Percentiles rank a stretch among this genome's conserved stretches.
Conservation (phyloP, 1,140 invertebrate genomes). For the Fopius arisanus region DNA sequence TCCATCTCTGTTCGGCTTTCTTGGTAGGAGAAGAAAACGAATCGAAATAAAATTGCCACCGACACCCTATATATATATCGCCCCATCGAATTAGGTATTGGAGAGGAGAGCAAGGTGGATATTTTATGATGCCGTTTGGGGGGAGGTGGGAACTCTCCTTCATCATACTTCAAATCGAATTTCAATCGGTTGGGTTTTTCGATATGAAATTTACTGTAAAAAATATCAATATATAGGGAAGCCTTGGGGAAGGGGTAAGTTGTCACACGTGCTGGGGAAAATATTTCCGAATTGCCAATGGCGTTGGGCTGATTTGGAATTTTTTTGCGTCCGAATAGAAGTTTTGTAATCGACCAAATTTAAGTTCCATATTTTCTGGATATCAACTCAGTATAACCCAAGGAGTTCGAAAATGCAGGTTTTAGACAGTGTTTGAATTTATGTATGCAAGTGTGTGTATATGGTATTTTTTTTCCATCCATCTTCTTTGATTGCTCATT, state of each 20-base stretch:
- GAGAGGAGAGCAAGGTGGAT: slow-evolving; percentile 2
- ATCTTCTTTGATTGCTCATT: no score
- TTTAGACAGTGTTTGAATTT: no score
- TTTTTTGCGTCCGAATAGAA: no score
- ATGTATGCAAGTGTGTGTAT: no score
- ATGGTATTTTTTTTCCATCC: no score
- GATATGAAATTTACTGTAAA: neutral
- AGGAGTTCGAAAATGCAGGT: no score
- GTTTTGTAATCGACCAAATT: no score
- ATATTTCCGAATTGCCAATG: neutral
- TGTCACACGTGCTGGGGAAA: neutral
- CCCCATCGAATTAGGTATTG: slow-evolving; percentile 14
- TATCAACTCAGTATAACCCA: no score
- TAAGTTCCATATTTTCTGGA: no score
- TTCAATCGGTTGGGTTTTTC: neutral
- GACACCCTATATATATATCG: slow-evolving; percentile 17
- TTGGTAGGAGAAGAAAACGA: slow-evolving; percentile 20
- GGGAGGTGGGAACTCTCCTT: slow-evolving; percentile 3
- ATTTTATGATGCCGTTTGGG: slow-evolving; percentile 19
- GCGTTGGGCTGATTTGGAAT: neutral
- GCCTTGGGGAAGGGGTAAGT: neutral
- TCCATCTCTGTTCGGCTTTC: slow-evolving; percentile 1
- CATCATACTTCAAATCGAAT: slow-evolving; percentile 10
- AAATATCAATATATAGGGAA: neutral
- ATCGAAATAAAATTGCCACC: slow-evolving; percentile 47